Percentiles rank a stretch among this genome's conserved stretches.
These are phyloP conservation scores for Girardinus metallicus DNA, from an alignment of 2,797 vertebrate genomes.

Conservation along the genomic window DNA sequence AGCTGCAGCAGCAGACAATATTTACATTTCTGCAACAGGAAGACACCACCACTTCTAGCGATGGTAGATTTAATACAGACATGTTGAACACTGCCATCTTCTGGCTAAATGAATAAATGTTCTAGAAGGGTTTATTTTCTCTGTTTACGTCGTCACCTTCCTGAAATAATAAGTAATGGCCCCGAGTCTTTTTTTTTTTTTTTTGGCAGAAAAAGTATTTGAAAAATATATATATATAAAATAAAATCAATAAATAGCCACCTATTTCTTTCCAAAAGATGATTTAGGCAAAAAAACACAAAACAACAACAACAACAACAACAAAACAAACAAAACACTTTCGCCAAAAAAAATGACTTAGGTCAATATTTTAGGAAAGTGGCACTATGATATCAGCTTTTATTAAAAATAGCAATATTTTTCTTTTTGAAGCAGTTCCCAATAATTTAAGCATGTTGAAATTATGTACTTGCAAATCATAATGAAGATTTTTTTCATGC, in stretches of 20 bases:
- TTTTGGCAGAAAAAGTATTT: too few species aligned
- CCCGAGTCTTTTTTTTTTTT: too few species aligned
- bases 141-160: background rate
- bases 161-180: too few species aligned
- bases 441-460: background rate
- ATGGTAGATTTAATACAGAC: background rate
- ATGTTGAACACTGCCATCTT: conserved; percentile 4
- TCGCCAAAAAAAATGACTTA: too few species aligned
- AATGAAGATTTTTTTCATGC: background rate
- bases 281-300: too few species aligned
- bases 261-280: too few species aligned
- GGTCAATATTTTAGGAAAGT: too few species aligned
- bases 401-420: background rate
- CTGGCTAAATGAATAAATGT: background rate
- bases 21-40: background rate
- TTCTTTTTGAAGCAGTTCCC: background rate
- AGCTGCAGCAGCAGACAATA: background rate
- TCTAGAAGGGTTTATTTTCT: background rate
- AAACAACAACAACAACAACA: too few species aligned
- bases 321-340: too few species aligned
- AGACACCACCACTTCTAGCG: background rate
- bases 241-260: too few species aligned
- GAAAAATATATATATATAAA: too few species aligned
- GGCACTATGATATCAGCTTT: too few species aligned
- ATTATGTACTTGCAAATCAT: background rate